Base-by-base conservation (phyloP, 2,888 invertebrate genomes). In the Zaprionus bogoriensis region DNA sequence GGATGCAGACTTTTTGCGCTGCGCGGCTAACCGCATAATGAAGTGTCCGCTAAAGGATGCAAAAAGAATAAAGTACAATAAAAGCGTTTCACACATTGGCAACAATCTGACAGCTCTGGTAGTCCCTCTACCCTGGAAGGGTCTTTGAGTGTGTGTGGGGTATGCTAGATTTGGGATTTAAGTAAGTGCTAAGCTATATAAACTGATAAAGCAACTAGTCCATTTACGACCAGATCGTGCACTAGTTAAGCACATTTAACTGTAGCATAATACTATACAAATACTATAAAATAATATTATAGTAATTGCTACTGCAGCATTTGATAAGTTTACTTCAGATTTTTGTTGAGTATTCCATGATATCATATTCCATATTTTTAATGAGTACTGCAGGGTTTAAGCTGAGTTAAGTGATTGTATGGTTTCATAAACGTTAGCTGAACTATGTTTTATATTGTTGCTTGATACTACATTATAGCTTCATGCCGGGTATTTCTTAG, bases 1-100 rank as follows among this genome's bases (percentile, higher is more conserved):
- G 17, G 47, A 17, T 17, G 46, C 22, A 51, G 63, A 25, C 53
- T 66, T 76, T 67, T 55, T 57, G 32, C 53, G 46, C 63, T 51
- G 36, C 12, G 53, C 61, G 63, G 54, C 71, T 79, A 63, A 57
- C 74, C 70, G 70, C 68, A 67, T 76, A 72, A 78, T 78, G 72
- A 81, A 81, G 78, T 81, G 80, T 77, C 59, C 63, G 62, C 64
- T 45, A 66, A 68, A 66, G 87, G 79, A 84, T 81, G 81, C 76
- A 65, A 67, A 67, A 74, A 50, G 42, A 32, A 5, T 17, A 45
- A 38, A 44, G 52, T 74, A 70, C 79, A 77, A 78, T 75, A 72
- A 77, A 73, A 64, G 62, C 66, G 69, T 71, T 87, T 83, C 58
- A 73, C 73, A 74, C 79, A 74, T 75, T 64, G 66, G 45, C 63